Evolutionary conservation across 2,888 invertebrate species (phyloP), one percentile per base, ranked within the genome.

Genomic region (Neria commutata): DNA sequence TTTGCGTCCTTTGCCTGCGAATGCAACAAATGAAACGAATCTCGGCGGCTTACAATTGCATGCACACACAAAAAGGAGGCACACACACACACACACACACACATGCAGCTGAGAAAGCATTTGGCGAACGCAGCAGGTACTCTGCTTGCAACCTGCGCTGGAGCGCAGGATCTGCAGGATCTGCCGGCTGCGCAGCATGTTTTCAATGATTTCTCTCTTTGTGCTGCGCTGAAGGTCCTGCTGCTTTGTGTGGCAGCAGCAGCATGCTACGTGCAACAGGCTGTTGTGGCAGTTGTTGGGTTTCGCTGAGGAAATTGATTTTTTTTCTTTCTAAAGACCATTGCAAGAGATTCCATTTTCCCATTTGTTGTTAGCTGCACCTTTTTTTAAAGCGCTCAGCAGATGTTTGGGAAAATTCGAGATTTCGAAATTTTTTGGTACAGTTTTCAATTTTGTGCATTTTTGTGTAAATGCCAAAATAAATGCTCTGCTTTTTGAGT

Each of bases 211-310:
- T 6, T 29, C 29, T 6, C 11, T 29, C 29, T 29, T 29, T 11
- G 6, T 29, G 29, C 11, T 29, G 29, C 11, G 29, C 6, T 8
- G 11, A 29, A 29, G 29, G 29, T 8, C 29, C 29, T 29, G n/a
- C n/a, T n/a, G n/a, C n/a, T 29, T 29, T 29, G 6, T 29, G 11
- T 29, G 29, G 29, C 29, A 29, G 11, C 29, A 29, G 67, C 67
- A 67, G 68, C 67, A 66, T 68, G 68, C 50, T 24, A n/a, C 60
- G 64, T 42, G 70, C 74, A 73, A 73, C 70, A 72, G 74, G 74
- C 73, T 67, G 74, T 66, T 60, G 45, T 21, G 8, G 62, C n/a
- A 54, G 61, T 60, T 52, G 55, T 58, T 45, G n/a, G n/a, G n/a
- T n/a, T n/a, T n/a, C n/a, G n/a, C n/a, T n/a, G n/a, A n/a, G 56